Base-by-base conservation (phyloP, 1,140 invertebrate genomes). In the Drosophila lacertosa region DNA sequence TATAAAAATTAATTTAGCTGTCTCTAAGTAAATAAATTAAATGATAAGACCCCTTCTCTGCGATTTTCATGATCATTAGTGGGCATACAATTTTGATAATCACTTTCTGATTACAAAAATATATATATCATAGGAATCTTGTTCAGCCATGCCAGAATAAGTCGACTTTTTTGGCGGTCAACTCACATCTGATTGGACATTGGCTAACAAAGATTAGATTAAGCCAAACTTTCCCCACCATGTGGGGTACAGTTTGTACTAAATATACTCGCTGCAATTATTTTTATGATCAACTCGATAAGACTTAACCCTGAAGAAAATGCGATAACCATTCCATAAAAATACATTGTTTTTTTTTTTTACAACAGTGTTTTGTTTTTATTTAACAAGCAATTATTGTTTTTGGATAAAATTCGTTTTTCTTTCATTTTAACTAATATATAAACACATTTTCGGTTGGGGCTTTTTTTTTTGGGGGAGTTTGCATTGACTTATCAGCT, bases 341-440 rank as follows among this genome's bases (percentile, higher is more conserved):
- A 4, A 35, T 45, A 32, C 9, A 6, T 4, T 3, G 7, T 40
- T 22, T 2, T 20, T 32, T 44, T 44, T 13, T 51, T 35, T 20
- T 69, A 68, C 37, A 57, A 51, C 37, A 66, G 7, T 29, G 6
- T 29, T 74, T 77, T 55, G n/a, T 37, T 69, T 69, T 79, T 53
- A 64, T 80, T 75, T 62, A 53, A 66, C 18, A 54, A 65, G 47
- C 16, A 32, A 40, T 33, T 58, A n/a, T n/a, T n/a, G n/a, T n/a
- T 47, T 29, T 26, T 37, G 44, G 32, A 18, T 7, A 24, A 75
- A 75, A 75, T 75, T 75, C 72, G 72, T 74, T 50, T 60, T 13
- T 67, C 50, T 37, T 50, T 65, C 15, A 29, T 35, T 18, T 22
- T 35, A 24, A 53, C 50, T 35, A 47, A 50, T 16, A 10, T 16